Percentiles rank a stretch among this genome's conserved stretches.
These are phyloP conservation scores for Dendroctonus ponderosae DNA, from an alignment of 1,140 invertebrate genomes.

Conservation along the genomic window DNA sequence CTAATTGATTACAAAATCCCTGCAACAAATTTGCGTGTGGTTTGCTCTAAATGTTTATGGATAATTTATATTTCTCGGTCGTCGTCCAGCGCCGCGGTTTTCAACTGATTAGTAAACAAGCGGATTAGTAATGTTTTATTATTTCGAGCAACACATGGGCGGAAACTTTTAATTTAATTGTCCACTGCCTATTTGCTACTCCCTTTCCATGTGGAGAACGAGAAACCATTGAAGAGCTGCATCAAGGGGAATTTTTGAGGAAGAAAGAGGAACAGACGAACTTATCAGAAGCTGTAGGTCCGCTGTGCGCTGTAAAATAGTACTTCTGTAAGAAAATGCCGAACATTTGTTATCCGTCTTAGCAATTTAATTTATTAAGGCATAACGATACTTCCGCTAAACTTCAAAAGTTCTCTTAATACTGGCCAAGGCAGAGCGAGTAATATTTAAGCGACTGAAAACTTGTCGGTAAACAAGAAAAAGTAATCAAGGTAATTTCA, in stretches of 20 bases:
- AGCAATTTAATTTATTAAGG: constrained; percentile 15
- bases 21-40: constrained; percentile 17
- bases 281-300: too few species aligned
- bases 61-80: constrained; percentile 24
- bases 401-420: constrained; percentile 1
- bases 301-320: too few species aligned
- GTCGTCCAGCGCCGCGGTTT: constrained; percentile 11
- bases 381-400: constrained; percentile 4
- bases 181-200: too few species aligned
- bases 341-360: background rate
- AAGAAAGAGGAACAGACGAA: too few species aligned
- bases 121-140: background rate
- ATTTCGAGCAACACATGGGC: too few species aligned
- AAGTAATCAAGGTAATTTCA: constrained; percentile 20
- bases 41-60: constrained; percentile 18
- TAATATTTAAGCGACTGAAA: constrained; percentile 16
- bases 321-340: too few species aligned
- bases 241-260: too few species aligned
- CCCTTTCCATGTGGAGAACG: too few species aligned
- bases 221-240: too few species aligned
- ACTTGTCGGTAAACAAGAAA: constrained; percentile 15
- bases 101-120: constrained; percentile 14
- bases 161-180: too few species aligned
- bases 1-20: constrained; percentile 26
- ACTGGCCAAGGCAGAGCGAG: background rate